phyloP scores from a whole-genome alignment of 2,888 invertebrate genomes.

The Drosophila glabriapex region DNA sequence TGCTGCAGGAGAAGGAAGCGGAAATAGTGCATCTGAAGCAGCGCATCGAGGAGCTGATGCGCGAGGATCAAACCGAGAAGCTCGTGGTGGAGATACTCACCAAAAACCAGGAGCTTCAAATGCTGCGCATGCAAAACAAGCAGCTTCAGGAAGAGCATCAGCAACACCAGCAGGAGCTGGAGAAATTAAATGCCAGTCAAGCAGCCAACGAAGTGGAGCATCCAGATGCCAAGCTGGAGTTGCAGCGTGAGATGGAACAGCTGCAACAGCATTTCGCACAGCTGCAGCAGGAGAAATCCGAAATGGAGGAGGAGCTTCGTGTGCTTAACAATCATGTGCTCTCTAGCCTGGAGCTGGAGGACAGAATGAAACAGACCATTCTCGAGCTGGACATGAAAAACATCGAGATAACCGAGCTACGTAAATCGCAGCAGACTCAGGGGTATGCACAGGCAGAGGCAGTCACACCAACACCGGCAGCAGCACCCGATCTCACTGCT shows the following conservation, averaged over 20 bases:
- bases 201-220: not conserved
- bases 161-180: slow-evolving; percentile 83
- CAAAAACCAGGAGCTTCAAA: slow-evolving; percentile 85
- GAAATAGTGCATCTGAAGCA: slow-evolving; percentile 83
- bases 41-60: slow-evolving; percentile 85
- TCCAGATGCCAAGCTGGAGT: not conserved
- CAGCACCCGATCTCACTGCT: slow-evolving; percentile 57
- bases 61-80: slow-evolving; percentile 84
- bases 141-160: slow-evolving; percentile 85
- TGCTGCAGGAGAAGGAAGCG: slow-evolving; percentile 83
- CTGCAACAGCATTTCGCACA: slow-evolving; percentile 68
- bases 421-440: slow-evolving; percentile 60
- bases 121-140: slow-evolving; percentile 84
- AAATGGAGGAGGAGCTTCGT: slow-evolving; percentile 84
- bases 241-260: slow-evolving; percentile 44
- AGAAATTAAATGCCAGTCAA: slow-evolving; percentile 52
- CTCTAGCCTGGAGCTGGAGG: slow-evolving; percentile 82
- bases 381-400: slow-evolving; percentile 84
- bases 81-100: slow-evolving; percentile 83
- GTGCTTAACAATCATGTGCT: slow-evolving; percentile 85
- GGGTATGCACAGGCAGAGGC: slow-evolving; percentile 9
- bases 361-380: slow-evolving; percentile 81
- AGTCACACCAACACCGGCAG: not conserved
- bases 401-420: slow-evolving; percentile 84
- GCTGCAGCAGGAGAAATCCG: slow-evolving; percentile 76